These are phyloP conservation scores for Vanessa tameamea DNA, from an alignment of 1,140 invertebrate genomes.

Conservation along the genomic window DNA sequence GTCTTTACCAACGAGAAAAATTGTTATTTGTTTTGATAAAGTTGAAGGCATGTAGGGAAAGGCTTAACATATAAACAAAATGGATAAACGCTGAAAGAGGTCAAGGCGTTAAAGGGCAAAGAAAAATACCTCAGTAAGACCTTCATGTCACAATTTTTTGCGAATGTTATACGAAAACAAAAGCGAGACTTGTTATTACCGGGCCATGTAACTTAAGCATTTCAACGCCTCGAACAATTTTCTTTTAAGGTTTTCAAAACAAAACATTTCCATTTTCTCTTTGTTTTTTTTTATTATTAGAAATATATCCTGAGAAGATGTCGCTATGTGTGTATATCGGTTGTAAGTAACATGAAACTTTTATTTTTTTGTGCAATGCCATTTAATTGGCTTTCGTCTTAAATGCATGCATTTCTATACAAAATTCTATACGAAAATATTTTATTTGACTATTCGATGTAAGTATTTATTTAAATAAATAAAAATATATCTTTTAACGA, in stretches of 20 bases:
- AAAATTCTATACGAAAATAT: too few relatives aligned
- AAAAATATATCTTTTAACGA: too few relatives aligned
- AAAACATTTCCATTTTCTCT: background rate
- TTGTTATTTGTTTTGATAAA: constrained; percentile 29
- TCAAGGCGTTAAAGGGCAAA: constrained; percentile 25
- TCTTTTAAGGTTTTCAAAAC: background rate
- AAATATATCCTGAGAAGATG: too few relatives aligned
- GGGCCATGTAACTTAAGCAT: background rate
- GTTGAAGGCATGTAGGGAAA: constrained; percentile 25
- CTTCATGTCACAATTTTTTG: constrained; percentile 24
- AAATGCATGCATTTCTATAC: too few relatives aligned
- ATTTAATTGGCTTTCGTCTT: too few relatives aligned
- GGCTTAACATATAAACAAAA: constrained; percentile 30
- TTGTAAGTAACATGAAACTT: too few relatives aligned
- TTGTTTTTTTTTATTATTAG: too few relatives aligned
- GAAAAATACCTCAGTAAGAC: constrained; percentile 20
- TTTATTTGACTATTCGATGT: too few relatives aligned
- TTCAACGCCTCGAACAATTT: background rate
- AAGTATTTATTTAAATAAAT: too few relatives aligned
- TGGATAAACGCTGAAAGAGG: constrained; percentile 28
- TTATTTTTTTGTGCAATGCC: too few relatives aligned
- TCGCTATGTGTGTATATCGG: too few relatives aligned
- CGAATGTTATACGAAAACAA: constrained; percentile 22
- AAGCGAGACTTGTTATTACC: background rate
- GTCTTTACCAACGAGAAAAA: constrained; percentile 18